Conservation (phyloP, 1,140 invertebrate genomes). For the Nasonia giraulti region DNA sequence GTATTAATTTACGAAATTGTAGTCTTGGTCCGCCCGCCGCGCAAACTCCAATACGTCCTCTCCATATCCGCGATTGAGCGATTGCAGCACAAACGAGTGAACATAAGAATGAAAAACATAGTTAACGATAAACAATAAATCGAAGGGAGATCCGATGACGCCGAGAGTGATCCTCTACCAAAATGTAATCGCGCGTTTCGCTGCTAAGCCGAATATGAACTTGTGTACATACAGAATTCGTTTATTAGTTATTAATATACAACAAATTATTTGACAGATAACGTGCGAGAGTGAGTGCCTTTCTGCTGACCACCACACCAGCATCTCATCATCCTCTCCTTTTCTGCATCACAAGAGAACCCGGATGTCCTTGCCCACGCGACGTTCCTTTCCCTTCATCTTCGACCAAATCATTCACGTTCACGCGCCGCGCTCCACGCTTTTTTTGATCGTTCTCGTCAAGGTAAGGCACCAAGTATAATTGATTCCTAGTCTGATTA, state of each 20-base stretch:
- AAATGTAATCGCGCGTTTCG: conserved; percentile 46
- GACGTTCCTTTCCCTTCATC: conserved; percentile 35
- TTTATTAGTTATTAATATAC: conserved; percentile 67
- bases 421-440: background rate
- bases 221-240: conserved; percentile 65
- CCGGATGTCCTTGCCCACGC: conserved; percentile 38
- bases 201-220: conserved; percentile 55
- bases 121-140: conserved; percentile 19
- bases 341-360: conserved; percentile 19
- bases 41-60: conserved; percentile 10
- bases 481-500: conserved; percentile 25
- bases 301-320: conserved; percentile 25
- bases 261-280: conserved; percentile 54
- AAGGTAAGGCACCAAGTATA: conserved; percentile 30
- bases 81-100: conserved; percentile 30
- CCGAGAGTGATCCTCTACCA: conserved; percentile 42
- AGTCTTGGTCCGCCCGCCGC: conserved; percentile 16
- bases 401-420: conserved; percentile 28
- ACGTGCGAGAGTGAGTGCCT: conserved; percentile 36
- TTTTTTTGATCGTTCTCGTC: conserved; percentile 31
- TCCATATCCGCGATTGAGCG: conserved; percentile 2
- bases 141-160: conserved; percentile 37
- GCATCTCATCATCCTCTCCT: conserved; percentile 17
- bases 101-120: conserved; percentile 20
- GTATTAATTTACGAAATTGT: conserved; percentile 23